Base-by-base conservation (phyloP, 2,888 invertebrate species). In the Zygogramma bicolorata region DNA sequence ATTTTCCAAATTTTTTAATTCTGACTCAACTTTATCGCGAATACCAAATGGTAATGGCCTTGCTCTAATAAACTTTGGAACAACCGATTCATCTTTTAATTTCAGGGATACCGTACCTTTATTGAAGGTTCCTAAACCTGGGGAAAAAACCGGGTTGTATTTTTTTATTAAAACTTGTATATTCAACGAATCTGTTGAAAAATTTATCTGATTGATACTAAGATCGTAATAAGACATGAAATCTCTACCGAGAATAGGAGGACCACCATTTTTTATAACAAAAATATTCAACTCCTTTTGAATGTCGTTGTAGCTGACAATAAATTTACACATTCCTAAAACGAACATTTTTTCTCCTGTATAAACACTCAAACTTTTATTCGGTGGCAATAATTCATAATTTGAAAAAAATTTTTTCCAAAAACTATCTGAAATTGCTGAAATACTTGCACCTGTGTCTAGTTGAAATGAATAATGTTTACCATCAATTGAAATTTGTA, bases 1-100 rank as follows among this genome's bases (percentile, higher is more conserved):
- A 22, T 42, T 53, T 62, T 53, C 38, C 29, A 68, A 71, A 46
- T 27, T 67, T 25, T 62, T 25, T 38, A 66, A 53, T 63, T 68
- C 62, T 10, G 15, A 25, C 25, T 71, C 71, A 4, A 71, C 71
- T 49, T 68, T 62, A 38, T 62, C 70, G 13, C 42, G 29, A 46
- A 70, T 60, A 42, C 66, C 70, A 62, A 57, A 70, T 25, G 70
- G 67, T 10, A 70, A 63, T 46, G 68, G 68, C 22, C 67, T 59
- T n/a, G 62, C 67, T 68, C 57, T 65, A 59, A 72, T 22, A 61
- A 66, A 75, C 67, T 75, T 63, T 34, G 72, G 69, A 27, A 60
- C 53, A 42, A 72, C 62, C n/a, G 38, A 18, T 38, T 40, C 18
- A 70, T 75, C 68, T 63, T 67, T 73, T 49, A 73, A 73, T 70